Percentiles rank a stretch among this genome's conserved stretches.
phyloP scores from a whole-genome alignment of 2,113 vertebrate species.

The Amazona vittata region DNA sequence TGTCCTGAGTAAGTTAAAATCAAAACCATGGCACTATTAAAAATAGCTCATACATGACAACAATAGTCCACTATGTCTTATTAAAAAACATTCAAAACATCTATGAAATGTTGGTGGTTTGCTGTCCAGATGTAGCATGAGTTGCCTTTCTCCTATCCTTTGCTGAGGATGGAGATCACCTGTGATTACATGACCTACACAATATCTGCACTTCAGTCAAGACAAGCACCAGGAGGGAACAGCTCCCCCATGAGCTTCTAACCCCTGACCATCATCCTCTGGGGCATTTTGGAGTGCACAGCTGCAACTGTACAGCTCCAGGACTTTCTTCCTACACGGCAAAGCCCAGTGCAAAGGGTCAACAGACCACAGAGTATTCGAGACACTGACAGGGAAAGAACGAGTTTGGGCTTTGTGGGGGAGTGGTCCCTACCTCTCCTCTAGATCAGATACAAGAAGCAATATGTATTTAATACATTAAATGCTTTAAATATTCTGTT shows the following conservation, averaged over 20 bases:
- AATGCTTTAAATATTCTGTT: neutral
- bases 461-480: neutral
- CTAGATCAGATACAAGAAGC: neutral
- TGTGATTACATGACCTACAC: neutral
- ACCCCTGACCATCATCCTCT: neutral
- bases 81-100: neutral
- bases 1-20: neutral
- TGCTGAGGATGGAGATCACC: neutral
- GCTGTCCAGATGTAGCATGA: neutral
- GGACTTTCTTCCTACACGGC: neutral
- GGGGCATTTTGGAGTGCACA: neutral
- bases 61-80: neutral
- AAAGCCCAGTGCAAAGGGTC: neutral
- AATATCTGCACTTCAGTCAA: neutral
- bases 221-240: neutral
- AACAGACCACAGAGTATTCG: fast-evolving
- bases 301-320: neutral
- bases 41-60: neutral
- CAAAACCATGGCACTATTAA: neutral
- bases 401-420: neutral
- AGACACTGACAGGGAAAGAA: neutral
- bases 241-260: neutral
- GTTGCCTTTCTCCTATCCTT: neutral
- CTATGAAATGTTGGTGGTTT: neutral
- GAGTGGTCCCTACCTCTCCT: neutral